phyloP scores from a whole-genome alignment of 2,797 vertebrate species.

The Eutrigla gurnardus region DNA sequence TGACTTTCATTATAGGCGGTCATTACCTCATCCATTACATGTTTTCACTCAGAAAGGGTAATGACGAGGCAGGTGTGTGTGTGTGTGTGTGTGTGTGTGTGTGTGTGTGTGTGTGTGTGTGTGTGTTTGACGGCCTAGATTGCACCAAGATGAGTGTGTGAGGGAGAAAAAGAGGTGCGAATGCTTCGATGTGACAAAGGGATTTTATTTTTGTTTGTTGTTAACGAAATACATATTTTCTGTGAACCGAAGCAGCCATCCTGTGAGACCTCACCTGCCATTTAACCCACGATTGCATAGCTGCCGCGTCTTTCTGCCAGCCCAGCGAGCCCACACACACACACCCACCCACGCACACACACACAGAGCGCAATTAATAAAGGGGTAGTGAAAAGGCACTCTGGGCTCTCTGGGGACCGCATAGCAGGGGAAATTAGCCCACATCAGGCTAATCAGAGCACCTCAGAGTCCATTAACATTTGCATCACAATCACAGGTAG shows the following conservation, averaged over 20 bases:
- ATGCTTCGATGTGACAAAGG: not conserved
- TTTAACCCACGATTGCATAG: constrained; percentile 79
- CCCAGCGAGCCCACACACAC: constrained; percentile 87
- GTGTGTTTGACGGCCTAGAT: constrained; percentile 12
- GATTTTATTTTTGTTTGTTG: not conserved
- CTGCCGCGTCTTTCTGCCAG: constrained; percentile 72
- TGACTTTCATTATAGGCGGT: constrained; percentile 26
- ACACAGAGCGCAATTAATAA: constrained; percentile 85
- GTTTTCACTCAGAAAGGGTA: constrained; percentile 39
- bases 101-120: not conserved
- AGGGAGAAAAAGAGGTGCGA: not conserved
- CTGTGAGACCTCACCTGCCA: constrained; percentile 53
- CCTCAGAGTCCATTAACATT: constrained; percentile 86
- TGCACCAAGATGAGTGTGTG: constrained; percentile 7
- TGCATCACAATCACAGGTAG: constrained; percentile 86
- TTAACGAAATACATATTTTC: not conserved
- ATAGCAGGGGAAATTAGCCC: constrained; percentile 77
- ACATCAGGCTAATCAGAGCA: constrained; percentile 77
- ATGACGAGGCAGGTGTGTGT: constrained; percentile 10
- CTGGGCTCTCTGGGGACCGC: constrained; percentile 77
- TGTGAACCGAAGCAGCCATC: not conserved
- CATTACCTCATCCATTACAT: constrained; percentile 50
- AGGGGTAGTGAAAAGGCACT: constrained; percentile 83
- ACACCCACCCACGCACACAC: constrained; percentile 80
- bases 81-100: not conserved